phyloP scores from a whole-genome alignment of 2,888 invertebrate species.

The Meandrusa payeni region DNA sequence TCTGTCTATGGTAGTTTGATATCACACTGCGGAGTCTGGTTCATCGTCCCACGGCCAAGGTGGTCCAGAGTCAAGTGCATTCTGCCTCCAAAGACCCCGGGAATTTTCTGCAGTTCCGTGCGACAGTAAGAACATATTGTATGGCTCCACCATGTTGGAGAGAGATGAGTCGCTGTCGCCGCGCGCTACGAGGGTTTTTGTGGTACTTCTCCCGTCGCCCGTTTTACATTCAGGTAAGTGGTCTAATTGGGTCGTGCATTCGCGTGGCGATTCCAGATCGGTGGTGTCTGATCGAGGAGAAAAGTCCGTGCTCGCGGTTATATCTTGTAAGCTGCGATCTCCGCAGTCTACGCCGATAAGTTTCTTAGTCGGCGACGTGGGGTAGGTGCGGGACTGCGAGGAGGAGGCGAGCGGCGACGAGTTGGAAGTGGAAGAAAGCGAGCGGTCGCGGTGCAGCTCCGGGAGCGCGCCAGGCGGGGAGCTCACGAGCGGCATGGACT shows the following conservation, averaged over 20 bases:
- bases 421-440: slow-evolving; percentile 27
- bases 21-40: slow-evolving; percentile 73
- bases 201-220: slow-evolving; percentile 28
- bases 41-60: slow-evolving; percentile 76
- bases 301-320: slow-evolving; percentile 46
- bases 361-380: slow-evolving; percentile 28
- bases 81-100: slow-evolving; percentile 72
- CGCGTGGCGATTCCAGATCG: slow-evolving; percentile 60
- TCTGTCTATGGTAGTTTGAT: slow-evolving; percentile 8
- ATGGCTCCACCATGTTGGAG: slow-evolving; percentile 66
- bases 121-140: slow-evolving; percentile 66
- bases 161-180: slow-evolving; percentile 53
- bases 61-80: slow-evolving; percentile 69
- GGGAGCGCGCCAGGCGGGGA: slow-evolving; percentile 37
- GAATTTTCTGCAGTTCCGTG: slow-evolving; percentile 53
- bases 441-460: slow-evolving; percentile 17
- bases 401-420: slow-evolving; percentile 33
- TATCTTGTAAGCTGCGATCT: slow-evolving; percentile 38
- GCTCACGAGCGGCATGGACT: slow-evolving; percentile 83
- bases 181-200: slow-evolving; percentile 31
- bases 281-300: slow-evolving; percentile 70
- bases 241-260: slow-evolving; percentile 46
- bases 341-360: slow-evolving; percentile 41
- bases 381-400: slow-evolving; percentile 27
- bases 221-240: slow-evolving; percentile 51